Conservation (phyloP, 2,113 vertebrate species). For the Caranx melampygus region DNA sequence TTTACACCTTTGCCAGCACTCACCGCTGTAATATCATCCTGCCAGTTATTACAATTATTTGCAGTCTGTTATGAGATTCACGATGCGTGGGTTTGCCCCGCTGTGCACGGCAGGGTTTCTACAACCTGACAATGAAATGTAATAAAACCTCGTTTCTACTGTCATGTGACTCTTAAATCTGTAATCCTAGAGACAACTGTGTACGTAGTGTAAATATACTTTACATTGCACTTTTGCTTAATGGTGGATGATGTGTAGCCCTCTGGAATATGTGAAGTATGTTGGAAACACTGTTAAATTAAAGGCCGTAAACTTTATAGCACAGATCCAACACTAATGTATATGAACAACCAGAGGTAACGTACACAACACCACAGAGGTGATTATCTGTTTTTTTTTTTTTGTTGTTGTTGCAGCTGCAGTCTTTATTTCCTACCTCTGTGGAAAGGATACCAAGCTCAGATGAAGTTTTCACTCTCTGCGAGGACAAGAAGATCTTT, state of each 20-base stretch:
- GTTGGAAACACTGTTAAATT: background rate
- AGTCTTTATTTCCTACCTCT: background rate
- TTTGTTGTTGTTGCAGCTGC: background rate
- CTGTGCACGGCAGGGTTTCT: too few species aligned
- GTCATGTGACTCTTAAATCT: too few species aligned
- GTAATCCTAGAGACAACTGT: too few species aligned
- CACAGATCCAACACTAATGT: background rate
- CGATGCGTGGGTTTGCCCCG: too few species aligned
- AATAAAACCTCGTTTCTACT: too few species aligned
- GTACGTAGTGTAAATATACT: too few species aligned
- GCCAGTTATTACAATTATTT: background rate
- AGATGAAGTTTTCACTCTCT: slow-evolving; percentile 79
- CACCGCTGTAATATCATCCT: background rate
- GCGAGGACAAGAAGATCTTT: slow-evolving; percentile 87
- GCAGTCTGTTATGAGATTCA: background rate
- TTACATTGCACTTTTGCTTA: too few species aligned
- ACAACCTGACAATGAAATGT: too few species aligned
- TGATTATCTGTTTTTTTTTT: background rate
- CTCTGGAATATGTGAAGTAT: too few species aligned
- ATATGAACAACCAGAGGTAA: background rate
- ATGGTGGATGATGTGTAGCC: too few species aligned
- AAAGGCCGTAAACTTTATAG: background rate
- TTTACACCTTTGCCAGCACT: background rate
- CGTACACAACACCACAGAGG: background rate
- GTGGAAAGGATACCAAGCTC: slow-evolving; percentile 89